Evolutionary conservation across 1,140 invertebrate genomes (phyloP), one percentile per base, ranked within the genome.

Genomic region (Platorchestia sp.): DNA sequence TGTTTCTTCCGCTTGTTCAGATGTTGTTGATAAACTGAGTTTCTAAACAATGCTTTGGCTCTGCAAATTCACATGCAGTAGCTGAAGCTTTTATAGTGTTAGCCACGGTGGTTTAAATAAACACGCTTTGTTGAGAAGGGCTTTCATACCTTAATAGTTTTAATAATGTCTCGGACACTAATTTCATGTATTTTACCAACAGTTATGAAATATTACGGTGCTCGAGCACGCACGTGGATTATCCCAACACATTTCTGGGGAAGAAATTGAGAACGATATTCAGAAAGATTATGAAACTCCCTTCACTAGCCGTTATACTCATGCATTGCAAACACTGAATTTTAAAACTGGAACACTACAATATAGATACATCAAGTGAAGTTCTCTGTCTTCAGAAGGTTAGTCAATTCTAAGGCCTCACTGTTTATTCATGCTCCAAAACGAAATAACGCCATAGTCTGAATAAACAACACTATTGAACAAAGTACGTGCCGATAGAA

Each of bases 1-100:
- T 75, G 59, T 75, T 75, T 75, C 59, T 75, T 75, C 59, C 59
- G 59, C 59, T 75, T 75, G 59, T 75, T 75, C 59, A 75, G 59
- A 36, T 75, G 59, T 75, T 75, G 59, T 75, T 10, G 59, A 75
- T 75, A 36, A 75, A 75, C 59, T 27, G 59, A 3, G 59, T 75
- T 75, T 75, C 59, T 75, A 75, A 75, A 75, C 36, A 75, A 75
- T 75, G 59, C 59, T 75, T 75, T 22, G 27, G 59, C 59, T 22
- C 59, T 75, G 59, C 36, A 75, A 75, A 75, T 75, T 36, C 59
- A 75, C 27, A 75, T 36, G 27, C 59, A 19, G 7, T 75, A 75
- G 36, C 59, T 19, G 14, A 36, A 75, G 59, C 27, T 1, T 75
- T 75, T 36, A 10, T 75, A 75, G 10, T 75, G 59, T 75, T 75